A percentile compares a stretch with the other conserved stretches of the same genome.
Conservation (phyloP, 2,113 vertebrate genomes). For the Sialia sialis region DNA sequence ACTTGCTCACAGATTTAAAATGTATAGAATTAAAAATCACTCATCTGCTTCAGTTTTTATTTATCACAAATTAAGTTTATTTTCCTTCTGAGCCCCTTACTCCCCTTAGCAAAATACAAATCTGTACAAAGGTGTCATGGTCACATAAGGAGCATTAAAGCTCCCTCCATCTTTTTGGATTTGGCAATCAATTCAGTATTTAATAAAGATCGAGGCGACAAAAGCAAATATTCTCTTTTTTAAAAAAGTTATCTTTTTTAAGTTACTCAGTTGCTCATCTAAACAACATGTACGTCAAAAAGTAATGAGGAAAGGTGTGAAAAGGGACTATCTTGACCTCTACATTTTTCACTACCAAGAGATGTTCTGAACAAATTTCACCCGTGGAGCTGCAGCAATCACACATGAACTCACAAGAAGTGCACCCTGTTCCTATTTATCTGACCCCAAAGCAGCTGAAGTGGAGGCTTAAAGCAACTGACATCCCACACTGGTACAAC, state of each 20-base stretch:
- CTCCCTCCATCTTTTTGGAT: not conserved
- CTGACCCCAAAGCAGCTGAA: not conserved
- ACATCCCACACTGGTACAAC: not conserved
- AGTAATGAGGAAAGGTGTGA: constrained; percentile 1
- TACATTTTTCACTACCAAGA: not conserved
- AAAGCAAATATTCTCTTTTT: not conserved
- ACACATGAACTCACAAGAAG: not conserved
- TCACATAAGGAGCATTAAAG: not conserved
- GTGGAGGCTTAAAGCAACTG: not conserved
- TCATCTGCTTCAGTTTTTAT: not conserved
- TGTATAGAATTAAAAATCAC: not conserved
- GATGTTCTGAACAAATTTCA: not conserved
- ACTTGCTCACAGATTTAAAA: not conserved
- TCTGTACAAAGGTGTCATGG: not conserved
- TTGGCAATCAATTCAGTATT: not conserved
- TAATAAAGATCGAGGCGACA: not conserved
- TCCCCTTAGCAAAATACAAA: not conserved
- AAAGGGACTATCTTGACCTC: constrained; percentile 37
- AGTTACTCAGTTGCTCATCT: not conserved
- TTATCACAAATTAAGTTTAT: not conserved
- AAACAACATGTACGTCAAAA: not conserved
- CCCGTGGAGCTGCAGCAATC: not conserved
- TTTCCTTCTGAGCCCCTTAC: not conserved
- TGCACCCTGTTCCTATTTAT: not conserved
- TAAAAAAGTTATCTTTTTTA: not conserved